These are phyloP conservation scores for Ceratothoa steindachneri DNA, from an alignment of 2,888 invertebrate genomes.

Conservation along the genomic window DNA sequence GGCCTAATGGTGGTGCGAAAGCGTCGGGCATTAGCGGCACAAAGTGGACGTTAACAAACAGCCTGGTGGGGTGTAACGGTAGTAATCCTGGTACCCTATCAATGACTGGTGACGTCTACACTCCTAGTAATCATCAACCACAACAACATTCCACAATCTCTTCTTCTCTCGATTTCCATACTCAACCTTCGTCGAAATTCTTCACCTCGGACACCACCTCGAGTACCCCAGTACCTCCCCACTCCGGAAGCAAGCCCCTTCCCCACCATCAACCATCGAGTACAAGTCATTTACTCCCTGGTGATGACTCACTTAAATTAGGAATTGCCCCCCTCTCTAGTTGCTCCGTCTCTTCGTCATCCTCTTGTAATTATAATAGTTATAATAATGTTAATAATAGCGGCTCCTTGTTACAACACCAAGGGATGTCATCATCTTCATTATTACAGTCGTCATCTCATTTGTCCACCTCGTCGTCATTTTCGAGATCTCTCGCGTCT, in stretches of 20 bases:
- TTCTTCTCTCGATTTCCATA: not conserved
- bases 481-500: not conserved
- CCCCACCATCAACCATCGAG: not conserved
- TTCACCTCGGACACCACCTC: not conserved
- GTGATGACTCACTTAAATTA: slow-evolving; percentile 5
- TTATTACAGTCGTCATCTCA: not conserved
- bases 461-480: not conserved
- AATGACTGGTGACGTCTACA: not conserved
- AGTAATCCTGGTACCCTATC: not conserved
- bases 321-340: not conserved
- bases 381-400: not conserved
- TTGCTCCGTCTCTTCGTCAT: not conserved
- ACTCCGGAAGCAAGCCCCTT: not conserved
- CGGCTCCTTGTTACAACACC: not conserved
- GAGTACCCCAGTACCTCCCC: not conserved
- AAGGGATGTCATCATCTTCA: not conserved
- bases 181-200: slow-evolving; percentile 7
- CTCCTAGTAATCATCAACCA: not conserved
- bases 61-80: not conserved
- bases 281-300: slow-evolving; percentile 1
- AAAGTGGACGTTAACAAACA: slow-evolving; percentile 8
- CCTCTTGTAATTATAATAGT: not conserved
- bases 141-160: slow-evolving; percentile 1
- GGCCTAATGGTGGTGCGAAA: not conserved
- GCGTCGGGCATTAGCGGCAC: not conserved